Percentiles rank a stretch among this genome's conserved stretches.
Evolutionary conservation across 35 echinoderm and acorn worm genomes (phyloP).

Genomic region (Stichopus chloronotus): DNA sequence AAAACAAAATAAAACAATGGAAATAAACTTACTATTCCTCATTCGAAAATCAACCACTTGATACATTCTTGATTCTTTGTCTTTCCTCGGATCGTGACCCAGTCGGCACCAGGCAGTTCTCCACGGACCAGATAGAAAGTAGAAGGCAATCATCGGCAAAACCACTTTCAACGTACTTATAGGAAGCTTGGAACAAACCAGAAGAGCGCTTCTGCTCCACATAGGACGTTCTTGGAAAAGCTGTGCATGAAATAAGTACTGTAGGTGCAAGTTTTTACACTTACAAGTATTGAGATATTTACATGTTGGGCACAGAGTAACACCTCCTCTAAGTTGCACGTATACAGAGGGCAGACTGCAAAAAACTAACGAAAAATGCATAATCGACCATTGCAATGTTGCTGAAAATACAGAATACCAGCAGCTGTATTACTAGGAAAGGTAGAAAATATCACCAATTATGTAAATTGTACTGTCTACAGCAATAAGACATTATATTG

Average conservation of each 20-base stretch:
- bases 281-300: too few relatives aligned
- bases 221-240: slow-evolving; percentile 80
- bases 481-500: too few relatives aligned
- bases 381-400: too few relatives aligned
- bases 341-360: too few relatives aligned
- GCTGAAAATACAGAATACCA: too few relatives aligned
- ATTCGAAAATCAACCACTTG: slow-evolving; percentile 90
- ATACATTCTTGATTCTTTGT: slow-evolving; percentile 58
- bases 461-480: too few relatives aligned
- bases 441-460: too few relatives aligned
- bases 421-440: too few relatives aligned
- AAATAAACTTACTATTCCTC: slow-evolving; percentile 65
- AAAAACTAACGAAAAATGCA: too few relatives aligned
- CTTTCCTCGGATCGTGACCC: slow-evolving; percentile 81
- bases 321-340: too few relatives aligned
- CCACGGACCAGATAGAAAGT: slow-evolving; percentile 86
- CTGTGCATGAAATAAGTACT: slow-evolving; percentile 41
- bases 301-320: too few relatives aligned
- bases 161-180: slow-evolving; percentile 55
- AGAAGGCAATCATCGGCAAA: slow-evolving; percentile 69
- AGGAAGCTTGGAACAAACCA: slow-evolving; percentile 39
- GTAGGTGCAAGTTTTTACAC: background rate
- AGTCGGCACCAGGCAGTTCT: slow-evolving; percentile 77
- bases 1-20: background rate
- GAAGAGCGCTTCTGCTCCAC: slow-evolving; percentile 76